Conservation (phyloP, 1,140 invertebrate species). For the Sweltsa coloradensis region DNA sequence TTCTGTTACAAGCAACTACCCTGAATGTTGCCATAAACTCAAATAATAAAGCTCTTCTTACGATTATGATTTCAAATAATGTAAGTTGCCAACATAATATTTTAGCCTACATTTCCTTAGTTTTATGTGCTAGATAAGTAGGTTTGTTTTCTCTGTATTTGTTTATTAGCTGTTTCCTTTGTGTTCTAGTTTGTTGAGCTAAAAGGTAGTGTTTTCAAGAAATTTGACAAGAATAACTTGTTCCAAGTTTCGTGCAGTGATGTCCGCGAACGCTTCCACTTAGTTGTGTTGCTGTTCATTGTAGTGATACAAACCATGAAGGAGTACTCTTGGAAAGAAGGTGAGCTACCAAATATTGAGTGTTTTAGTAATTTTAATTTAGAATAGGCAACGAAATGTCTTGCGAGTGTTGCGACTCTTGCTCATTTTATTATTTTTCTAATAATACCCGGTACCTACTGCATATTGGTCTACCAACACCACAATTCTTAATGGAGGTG, state of each 20-base stretch:
- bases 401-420: background rate
- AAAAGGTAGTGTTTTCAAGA: slow-evolving; percentile 98
- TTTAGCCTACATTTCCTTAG: slow-evolving; percentile 1
- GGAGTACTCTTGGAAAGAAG: slow-evolving; percentile 88
- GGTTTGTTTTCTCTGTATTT: background rate
- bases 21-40: slow-evolving; percentile 99
- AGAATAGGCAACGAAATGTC: too few species aligned
- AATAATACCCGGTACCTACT: background rate
- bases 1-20: slow-evolving; percentile 89
- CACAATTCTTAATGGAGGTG: too few species aligned
- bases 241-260: slow-evolving; percentile 94
- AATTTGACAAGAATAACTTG: slow-evolving; percentile 97
- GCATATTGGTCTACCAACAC: too few species aligned
- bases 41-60: slow-evolving; percentile 92
- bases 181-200: slow-evolving; percentile 88
- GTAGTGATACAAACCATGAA: slow-evolving; percentile 98
- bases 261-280: slow-evolving; percentile 91
- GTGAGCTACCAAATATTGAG: slow-evolving; percentile 25
- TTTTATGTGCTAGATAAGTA: slow-evolving; percentile 3
- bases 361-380: too few species aligned
- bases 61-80: slow-evolving; percentile 99
- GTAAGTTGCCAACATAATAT: slow-evolving; percentile 44
- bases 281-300: slow-evolving; percentile 79
- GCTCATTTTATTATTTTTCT: background rate
- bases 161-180: slow-evolving; percentile 4